Base-by-base conservation (phyloP, 2,888 invertebrate species). In the Laspeyria flexula region DNA sequence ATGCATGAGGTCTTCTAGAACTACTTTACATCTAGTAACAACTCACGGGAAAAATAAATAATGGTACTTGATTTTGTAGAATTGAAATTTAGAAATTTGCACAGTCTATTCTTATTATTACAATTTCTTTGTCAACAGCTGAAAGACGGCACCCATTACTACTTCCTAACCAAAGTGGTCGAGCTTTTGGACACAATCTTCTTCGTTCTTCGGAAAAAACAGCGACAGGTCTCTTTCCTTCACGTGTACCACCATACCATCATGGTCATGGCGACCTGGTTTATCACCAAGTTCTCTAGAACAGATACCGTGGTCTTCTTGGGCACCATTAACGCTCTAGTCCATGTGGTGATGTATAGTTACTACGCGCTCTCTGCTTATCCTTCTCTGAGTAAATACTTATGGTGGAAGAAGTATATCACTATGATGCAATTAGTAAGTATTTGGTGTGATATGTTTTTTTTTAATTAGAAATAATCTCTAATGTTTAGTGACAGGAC, bases 381-480 rank as follows among this genome's bases (percentile, higher is more conserved):
- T 59, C 96, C 96, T 0, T 72, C 90, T 1, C 93, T 95, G 67
- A 93, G 93, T 45, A 95, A 95, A 66, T 96, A 95, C 74, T 84
- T 96, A 10, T 96, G 96, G 96, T 96, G 96, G 96, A 97, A 96
- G 82, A 95, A 95, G 64, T 96, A 96, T 79, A 94, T 97, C 79
- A 96, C 96, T 7, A 92, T 92, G 45, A 88, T 96, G 77, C 96
- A 97, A 85, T 87, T 97, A 93, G 96, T 96, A 81, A 92, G 85
- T 80, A 30, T 39, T 12, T 38, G 27, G n/a, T n/a, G n/a, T n/a
- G n/a, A n/a, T n/a, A n/a, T n/a, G n/a, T n/a, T n/a, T n/a, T n/a
- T n/a, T n/a, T n/a, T n/a, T n/a, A n/a, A n/a, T n/a, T n/a, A n/a
- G n/a, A n/a, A n/a, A n/a, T n/a, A 21, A 15, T 15, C 10, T 23